These are phyloP conservation scores for Crossocerus cetratus DNA, from an alignment of 2,888 invertebrate species.

Conservation along the genomic window DNA sequence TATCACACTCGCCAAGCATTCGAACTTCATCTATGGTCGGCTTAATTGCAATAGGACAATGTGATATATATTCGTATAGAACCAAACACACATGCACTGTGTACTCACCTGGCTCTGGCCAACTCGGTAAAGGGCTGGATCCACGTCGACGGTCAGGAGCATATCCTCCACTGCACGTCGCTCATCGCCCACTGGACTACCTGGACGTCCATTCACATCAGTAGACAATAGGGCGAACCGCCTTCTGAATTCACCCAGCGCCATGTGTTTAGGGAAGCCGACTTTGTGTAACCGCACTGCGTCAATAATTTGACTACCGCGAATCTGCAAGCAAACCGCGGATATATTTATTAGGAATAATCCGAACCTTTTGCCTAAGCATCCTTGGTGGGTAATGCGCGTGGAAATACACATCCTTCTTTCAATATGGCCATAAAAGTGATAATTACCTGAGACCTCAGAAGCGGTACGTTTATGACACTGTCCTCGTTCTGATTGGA, in stretches of 20 bases:
- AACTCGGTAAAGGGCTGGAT: slow-evolving; percentile 90
- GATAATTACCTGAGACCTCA: slow-evolving; percentile 87
- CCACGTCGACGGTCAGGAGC: slow-evolving; percentile 89
- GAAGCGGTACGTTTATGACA: slow-evolving; percentile 89
- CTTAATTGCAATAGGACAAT: background rate
- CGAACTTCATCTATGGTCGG: background rate
- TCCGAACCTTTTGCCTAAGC: background rate
- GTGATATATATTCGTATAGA: too few relatives aligned
- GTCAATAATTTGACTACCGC: slow-evolving; percentile 93
- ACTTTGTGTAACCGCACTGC: slow-evolving; percentile 93
- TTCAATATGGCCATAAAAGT: background rate
- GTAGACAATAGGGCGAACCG: slow-evolving; percentile 84
- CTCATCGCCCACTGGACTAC: slow-evolving; percentile 77
- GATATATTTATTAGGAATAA: background rate
- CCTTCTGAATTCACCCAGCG: slow-evolving; percentile 91
- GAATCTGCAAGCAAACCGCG: slow-evolving; percentile 80
- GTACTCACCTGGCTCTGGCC: slow-evolving; percentile 94
- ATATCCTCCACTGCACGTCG: slow-evolving; percentile 89
- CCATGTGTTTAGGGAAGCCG: slow-evolving; percentile 95
- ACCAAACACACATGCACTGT: background rate
- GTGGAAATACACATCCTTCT: too few relatives aligned
- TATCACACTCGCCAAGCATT: background rate
- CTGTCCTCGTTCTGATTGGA: slow-evolving; percentile 77
- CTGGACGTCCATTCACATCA: slow-evolving; percentile 75
- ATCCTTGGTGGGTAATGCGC: background rate